Percentiles rank a stretch among this genome's conserved stretches.
These are phyloP conservation scores for Osmoderma eremita DNA, from an alignment of 2,888 invertebrate genomes.

Conservation along the genomic window DNA sequence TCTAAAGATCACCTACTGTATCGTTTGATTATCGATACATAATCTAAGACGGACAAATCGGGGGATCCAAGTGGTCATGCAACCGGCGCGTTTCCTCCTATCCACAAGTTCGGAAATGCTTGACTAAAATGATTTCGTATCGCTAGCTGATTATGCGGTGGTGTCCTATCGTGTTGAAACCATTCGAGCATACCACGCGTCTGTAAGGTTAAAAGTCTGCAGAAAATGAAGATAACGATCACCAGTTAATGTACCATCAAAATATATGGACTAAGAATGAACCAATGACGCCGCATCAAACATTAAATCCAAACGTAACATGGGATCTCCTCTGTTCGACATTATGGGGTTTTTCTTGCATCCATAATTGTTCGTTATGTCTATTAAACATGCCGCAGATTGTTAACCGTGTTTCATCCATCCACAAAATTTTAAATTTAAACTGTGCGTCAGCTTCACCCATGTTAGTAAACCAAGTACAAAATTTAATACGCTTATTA, in stretches of 20 bases:
- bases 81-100: too few relatives aligned
- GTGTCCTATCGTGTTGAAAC: too few relatives aligned
- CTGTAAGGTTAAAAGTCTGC: too few relatives aligned
- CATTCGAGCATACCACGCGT: too few relatives aligned
- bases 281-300: slow-evolving; percentile 24
- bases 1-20: too few relatives aligned
- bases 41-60: too few relatives aligned
- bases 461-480: slow-evolving; percentile 24
- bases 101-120: too few relatives aligned
- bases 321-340: slow-evolving; percentile 2
- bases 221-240: background rate
- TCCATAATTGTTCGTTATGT: slow-evolving; percentile 30
- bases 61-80: too few relatives aligned
- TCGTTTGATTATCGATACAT: too few relatives aligned
- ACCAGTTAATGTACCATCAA: slow-evolving; percentile 12
- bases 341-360: slow-evolving; percentile 12
- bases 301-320: slow-evolving; percentile 2
- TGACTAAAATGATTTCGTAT: too few relatives aligned
- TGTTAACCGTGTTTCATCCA: slow-evolving; percentile 3
- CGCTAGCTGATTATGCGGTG: too few relatives aligned
- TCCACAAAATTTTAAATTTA: slow-evolving; percentile 7
- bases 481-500: slow-evolving; percentile 29
- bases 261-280: slow-evolving; percentile 31
- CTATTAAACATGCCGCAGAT: slow-evolving; percentile 18
- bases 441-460: slow-evolving; percentile 23